phyloP scores from a whole-genome alignment of 53 echinoderm and acorn worm genomes.

The Astropecten irregularis region DNA sequence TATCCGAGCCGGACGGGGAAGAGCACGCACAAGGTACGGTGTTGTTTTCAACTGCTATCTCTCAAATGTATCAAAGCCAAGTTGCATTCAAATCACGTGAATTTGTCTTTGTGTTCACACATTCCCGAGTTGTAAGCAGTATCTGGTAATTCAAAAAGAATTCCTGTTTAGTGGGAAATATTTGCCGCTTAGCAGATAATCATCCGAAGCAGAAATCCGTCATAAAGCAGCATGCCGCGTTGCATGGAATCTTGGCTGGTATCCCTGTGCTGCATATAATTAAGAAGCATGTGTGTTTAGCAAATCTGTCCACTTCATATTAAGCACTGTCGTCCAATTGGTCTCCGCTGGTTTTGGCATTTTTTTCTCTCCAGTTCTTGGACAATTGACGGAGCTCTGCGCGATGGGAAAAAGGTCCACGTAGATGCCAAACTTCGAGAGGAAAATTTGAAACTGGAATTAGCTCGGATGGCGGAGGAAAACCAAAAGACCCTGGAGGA shows the following conservation, averaged over 20 bases:
- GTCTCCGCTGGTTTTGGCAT: not conserved
- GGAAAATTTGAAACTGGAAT: slow-evolving; percentile 71
- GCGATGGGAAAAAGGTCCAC: slow-evolving; percentile 74
- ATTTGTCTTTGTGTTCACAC: not conserved
- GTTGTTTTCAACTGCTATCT: not conserved
- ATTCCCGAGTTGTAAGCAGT: not conserved
- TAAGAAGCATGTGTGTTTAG: no score
- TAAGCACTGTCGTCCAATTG: not conserved
- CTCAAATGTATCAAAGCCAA: not conserved
- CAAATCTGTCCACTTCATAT: no score
- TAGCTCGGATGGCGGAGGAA: slow-evolving; percentile 78
- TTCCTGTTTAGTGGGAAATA: not conserved
- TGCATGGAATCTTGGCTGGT: no score
- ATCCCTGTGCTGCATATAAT: no score
- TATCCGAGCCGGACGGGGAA: slow-evolving; percentile 71
- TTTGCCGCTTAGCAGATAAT: not conserved
- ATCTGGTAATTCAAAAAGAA: not conserved
- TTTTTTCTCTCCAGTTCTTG: slow-evolving; percentile 72
- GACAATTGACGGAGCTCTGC: slow-evolving; percentile 89
- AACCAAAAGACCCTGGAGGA: slow-evolving; percentile 71
- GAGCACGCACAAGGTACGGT: slow-evolving; percentile 73
- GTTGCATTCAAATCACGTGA: not conserved
- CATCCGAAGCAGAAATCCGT: not conserved
- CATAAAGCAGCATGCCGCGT: no score
- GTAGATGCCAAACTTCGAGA: slow-evolving; percentile 63